Evolutionary conservation across 2,113 vertebrate genomes (phyloP).

Genomic region (Misgurnus mizolepis): DNA sequence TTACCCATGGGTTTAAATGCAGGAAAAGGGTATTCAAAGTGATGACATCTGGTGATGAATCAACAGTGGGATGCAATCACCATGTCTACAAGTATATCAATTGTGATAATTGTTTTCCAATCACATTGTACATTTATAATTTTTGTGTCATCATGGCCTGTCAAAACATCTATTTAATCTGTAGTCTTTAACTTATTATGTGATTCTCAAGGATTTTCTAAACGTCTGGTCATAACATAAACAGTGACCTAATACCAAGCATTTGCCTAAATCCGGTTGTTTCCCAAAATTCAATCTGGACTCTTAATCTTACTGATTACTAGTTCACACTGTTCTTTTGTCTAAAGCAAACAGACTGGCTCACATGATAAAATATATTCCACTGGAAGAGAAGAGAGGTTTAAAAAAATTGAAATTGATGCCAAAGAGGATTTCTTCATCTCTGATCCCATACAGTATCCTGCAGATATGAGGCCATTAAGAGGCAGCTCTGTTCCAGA

Average conservation of each 20-base stretch:
- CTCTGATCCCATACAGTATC: background rate
- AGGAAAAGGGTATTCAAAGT: background rate
- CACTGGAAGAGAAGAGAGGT: background rate
- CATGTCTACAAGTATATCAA: background rate
- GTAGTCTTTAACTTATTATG: background rate
- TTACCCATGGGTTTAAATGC: background rate
- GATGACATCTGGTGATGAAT: background rate
- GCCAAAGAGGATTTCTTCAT: background rate
- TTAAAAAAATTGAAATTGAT: background rate
- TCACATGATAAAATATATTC: background rate
- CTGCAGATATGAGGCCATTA: conserved; percentile 14
- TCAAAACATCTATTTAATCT: background rate
- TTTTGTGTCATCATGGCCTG: background rate
- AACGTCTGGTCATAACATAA: background rate
- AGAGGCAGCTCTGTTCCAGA: background rate
- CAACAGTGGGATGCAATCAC: background rate
- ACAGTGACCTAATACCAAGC: conserved; percentile 1
- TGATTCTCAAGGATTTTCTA: background rate
- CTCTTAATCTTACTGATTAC: background rate
- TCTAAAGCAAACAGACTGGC: background rate
- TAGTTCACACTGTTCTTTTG: background rate
- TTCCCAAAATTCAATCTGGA: background rate
- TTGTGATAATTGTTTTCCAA: background rate
- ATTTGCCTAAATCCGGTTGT: background rate
- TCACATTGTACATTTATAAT: background rate